Evolutionary conservation across 2,888 invertebrate genomes (phyloP).

Genomic region (Aleiodes leptofemur): DNA sequence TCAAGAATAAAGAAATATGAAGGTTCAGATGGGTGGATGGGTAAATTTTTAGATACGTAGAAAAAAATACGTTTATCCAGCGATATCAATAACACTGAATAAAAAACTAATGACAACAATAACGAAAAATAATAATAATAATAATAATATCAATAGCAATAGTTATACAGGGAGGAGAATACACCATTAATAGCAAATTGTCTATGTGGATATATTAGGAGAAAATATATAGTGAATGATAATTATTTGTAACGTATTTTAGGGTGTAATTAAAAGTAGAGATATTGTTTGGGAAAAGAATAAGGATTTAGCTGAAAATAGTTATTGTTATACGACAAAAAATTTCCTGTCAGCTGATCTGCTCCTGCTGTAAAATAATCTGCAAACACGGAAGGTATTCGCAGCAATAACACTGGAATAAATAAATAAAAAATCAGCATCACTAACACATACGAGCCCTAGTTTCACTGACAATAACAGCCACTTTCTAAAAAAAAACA

Average conservation of each 20-base stretch:
- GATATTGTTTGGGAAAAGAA: too few relatives aligned
- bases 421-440: slow-evolving; percentile 41
- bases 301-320: too few relatives aligned
- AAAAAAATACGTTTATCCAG: too few relatives aligned
- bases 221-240: neutral
- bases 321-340: too few relatives aligned
- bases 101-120: slow-evolving; percentile 21
- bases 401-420: slow-evolving; percentile 32
- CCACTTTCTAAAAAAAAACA: slow-evolving; percentile 5
- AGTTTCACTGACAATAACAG: slow-evolving; percentile 24
- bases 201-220: slow-evolving; percentile 2
- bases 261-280: too few relatives aligned
- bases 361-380: neutral
- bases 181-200: slow-evolving; percentile 27
- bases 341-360: neutral
- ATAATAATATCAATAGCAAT: slow-evolving; percentile 29
- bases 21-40: too few relatives aligned
- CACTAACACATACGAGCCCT: slow-evolving; percentile 41
- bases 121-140: slow-evolving; percentile 15
- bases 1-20: too few relatives aligned
- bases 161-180: neutral
- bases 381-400: neutral
- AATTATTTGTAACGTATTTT: neutral
- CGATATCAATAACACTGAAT: neutral
- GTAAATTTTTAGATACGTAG: too few relatives aligned